phyloP scores from a whole-genome alignment of 2,113 vertebrate genomes.

The Salvelinus fontinalis region DNA sequence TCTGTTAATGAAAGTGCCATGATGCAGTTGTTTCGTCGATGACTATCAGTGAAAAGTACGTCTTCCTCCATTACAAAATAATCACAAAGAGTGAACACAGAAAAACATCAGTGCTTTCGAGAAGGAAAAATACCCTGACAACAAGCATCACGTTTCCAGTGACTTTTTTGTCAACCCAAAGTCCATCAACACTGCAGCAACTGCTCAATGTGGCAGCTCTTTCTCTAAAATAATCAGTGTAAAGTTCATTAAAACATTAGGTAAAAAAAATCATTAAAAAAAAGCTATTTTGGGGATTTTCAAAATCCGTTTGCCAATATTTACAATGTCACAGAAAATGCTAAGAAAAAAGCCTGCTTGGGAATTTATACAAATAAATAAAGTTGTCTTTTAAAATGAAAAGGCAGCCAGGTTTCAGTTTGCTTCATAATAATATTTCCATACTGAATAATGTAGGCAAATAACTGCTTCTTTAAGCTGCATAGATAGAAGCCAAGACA shows the following conservation, averaged over 20 bases:
- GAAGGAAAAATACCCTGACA: conserved; percentile 1
- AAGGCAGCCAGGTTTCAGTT: not conserved
- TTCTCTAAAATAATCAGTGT: not conserved
- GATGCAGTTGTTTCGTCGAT: not conserved
- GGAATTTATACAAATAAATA: conserved; percentile 4
- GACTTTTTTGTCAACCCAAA: conserved; percentile 9
- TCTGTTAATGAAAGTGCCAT: not conserved
- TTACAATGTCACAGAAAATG: conserved; percentile 8
- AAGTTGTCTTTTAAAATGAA: not conserved
- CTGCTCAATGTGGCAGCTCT: not conserved
- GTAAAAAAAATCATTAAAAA: not conserved
- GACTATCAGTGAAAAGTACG: too few species aligned
- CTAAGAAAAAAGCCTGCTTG: not conserved
- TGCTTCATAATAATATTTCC: conserved; percentile 13
- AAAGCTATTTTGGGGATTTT: not conserved
- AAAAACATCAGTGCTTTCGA: not conserved
- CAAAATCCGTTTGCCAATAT: not conserved
- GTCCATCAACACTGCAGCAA: not conserved
- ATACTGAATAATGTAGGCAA: conserved; percentile 27
- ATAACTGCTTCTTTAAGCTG: conserved; percentile 36
- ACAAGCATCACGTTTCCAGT: not conserved
- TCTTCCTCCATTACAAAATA: not conserved
- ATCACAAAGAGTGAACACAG: not conserved
- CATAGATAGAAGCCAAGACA: not conserved
- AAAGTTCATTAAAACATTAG: not conserved